Conservation (phyloP, 2,113 vertebrate species). For the Balaeniceps rex region DNA sequence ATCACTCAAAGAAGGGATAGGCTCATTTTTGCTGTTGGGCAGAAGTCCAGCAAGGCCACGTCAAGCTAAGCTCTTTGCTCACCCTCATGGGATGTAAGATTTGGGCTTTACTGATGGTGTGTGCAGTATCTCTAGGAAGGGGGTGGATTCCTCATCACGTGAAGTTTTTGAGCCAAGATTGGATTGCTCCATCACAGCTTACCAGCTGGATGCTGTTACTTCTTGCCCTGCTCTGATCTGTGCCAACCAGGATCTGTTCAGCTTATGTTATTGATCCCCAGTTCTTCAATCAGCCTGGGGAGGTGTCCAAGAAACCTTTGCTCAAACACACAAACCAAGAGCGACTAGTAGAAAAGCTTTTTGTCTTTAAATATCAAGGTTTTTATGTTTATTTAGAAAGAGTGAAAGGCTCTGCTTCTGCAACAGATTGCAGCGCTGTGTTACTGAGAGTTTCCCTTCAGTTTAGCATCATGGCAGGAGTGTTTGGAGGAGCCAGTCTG, state of each 20-base stretch:
- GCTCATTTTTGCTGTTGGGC: not conserved
- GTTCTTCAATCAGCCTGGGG: not conserved
- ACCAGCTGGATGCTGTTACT: not conserved
- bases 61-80: not conserved
- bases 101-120: not conserved
- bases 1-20: not conserved
- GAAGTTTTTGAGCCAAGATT: not conserved
- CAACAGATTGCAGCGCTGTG: not conserved
- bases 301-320: not conserved
- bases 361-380: not conserved
- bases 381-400: not conserved
- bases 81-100: not conserved
- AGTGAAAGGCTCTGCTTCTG: not conserved
- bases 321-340: not conserved
- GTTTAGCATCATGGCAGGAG: not conserved
- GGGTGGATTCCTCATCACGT: not conserved
- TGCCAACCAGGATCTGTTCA: rapidly evolving
- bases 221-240: not conserved
- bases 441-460: not conserved
- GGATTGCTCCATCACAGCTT: not conserved
- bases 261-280: not conserved
- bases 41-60: not conserved
- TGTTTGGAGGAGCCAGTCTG: not conserved
- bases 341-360: not conserved
- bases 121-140: not conserved